Conservation (phyloP, 2,888 invertebrate species). For the Uloborus plumipes region DNA sequence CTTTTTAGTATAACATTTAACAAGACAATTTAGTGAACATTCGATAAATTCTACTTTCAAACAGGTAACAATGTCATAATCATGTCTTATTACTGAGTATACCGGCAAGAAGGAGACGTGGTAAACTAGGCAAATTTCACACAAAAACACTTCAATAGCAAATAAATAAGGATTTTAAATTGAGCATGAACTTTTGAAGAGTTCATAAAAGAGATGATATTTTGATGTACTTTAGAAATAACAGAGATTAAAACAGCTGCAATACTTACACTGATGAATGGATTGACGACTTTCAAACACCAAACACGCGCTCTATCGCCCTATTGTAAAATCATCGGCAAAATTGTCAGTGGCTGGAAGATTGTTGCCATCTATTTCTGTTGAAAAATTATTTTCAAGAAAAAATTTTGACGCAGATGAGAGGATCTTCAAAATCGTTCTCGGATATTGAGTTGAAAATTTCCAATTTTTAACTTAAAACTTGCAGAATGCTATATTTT, state of each 20-base stretch:
- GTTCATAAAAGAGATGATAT: too few species aligned
- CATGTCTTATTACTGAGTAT: neutral
- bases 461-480: neutral
- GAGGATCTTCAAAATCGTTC: neutral
- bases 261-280: too few species aligned
- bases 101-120: neutral
- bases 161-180: too few species aligned
- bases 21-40: neutral
- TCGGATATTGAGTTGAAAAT: neutral
- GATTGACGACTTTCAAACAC: neutral
- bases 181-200: too few species aligned
- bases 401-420: neutral
- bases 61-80: neutral
- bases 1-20: neutral
- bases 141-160: too few species aligned
- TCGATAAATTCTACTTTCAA: neutral
- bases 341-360: conserved; percentile 12
- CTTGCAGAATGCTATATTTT: too few species aligned
- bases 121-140: too few species aligned
- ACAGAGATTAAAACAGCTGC: too few species aligned
- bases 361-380: neutral
- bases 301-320: neutral
- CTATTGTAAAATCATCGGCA: neutral
- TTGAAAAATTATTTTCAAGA: too few species aligned
- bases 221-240: too few species aligned